A percentile compares a stretch with the other conserved stretches of the same genome.
phyloP scores from a whole-genome alignment of 2,797 vertebrate species.

The Monodelphis domestica region DNA sequence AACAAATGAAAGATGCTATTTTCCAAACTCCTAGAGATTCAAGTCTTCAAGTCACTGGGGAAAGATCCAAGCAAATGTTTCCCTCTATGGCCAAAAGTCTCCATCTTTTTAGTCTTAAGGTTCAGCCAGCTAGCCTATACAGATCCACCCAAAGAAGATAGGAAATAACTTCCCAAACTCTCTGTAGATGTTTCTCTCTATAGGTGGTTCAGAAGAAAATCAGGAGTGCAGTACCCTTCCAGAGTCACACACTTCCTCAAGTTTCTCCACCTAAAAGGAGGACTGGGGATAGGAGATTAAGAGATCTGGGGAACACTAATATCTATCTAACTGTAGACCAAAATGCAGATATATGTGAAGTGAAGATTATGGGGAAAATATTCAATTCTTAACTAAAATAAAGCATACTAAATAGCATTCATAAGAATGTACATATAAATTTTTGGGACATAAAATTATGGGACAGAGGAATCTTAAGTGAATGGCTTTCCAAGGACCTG shows the following conservation, averaged over 20 bases:
- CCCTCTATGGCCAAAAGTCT: neutral
- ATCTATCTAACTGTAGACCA: neutral
- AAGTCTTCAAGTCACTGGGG: neutral
- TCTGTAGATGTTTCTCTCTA: slow-evolving; percentile 63
- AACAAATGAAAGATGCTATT: neutral
- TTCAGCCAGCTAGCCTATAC: slow-evolving; percentile 59
- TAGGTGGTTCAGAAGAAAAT: slow-evolving; percentile 52
- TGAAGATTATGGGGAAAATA: slow-evolving; percentile 67
- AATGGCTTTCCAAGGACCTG: slow-evolving; percentile 81
- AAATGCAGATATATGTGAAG: slow-evolving; percentile 64
- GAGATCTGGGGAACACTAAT: neutral
- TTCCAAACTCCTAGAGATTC: neutral
- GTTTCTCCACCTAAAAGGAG: neutral
- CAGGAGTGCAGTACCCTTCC: slow-evolving; percentile 62
- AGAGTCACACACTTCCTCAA: slow-evolving; percentile 34
- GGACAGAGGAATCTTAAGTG: slow-evolving; percentile 76
- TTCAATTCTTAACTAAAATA: slow-evolving; percentile 77
- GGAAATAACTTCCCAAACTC: slow-evolving; percentile 23
- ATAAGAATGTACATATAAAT: slow-evolving; percentile 67
- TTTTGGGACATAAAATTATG: slow-evolving; percentile 75
- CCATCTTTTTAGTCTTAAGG: neutral
- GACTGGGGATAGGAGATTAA: slow-evolving; percentile 22
- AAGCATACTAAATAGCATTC: slow-evolving; percentile 66
- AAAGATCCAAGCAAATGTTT: neutral
- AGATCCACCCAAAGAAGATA: slow-evolving; percentile 61